phyloP scores from a whole-genome alignment of 2,888 invertebrate species.

The Aelia acuminata region DNA sequence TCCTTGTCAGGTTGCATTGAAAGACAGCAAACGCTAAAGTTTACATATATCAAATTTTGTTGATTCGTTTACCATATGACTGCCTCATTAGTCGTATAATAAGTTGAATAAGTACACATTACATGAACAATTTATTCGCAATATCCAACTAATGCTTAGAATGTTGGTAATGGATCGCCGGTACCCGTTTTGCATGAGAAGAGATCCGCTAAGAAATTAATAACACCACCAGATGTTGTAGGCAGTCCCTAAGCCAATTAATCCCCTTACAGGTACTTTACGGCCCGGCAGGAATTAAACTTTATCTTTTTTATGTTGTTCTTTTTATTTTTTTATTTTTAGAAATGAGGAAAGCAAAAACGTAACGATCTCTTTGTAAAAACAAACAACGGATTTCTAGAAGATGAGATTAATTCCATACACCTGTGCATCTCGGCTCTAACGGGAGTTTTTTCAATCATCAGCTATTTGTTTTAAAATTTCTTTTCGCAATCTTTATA shows the following conservation, averaged over 20 bases:
- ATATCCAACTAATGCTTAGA: background rate
- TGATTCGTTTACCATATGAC: background rate
- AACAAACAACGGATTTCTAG: background rate
- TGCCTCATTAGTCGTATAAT: background rate
- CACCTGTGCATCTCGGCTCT: background rate
- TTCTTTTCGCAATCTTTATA: too few species aligned
- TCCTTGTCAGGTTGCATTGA: too few species aligned
- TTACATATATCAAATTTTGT: background rate
- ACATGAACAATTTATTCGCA: background rate
- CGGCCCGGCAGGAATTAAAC: background rate
- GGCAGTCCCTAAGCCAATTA: constrained; percentile 27
- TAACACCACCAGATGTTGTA: constrained; percentile 3
- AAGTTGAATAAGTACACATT: background rate
- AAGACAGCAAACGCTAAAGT: too few species aligned
- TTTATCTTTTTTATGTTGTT: background rate
- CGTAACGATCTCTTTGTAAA: background rate
- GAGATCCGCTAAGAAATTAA: constrained; percentile 25
- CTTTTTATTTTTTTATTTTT: background rate
- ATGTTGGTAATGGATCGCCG: constrained; percentile 11
- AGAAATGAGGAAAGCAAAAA: background rate
- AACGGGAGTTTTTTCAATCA: background rate
- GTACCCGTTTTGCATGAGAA: constrained; percentile 29
- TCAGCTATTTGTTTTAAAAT: background rate
- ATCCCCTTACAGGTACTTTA: constrained; percentile 33
- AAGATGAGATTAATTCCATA: background rate